These are phyloP conservation scores for Chondrilla cf. caribensis DNA, from an alignment of 37 sponge, comb jelly and placozoan species.

Conservation along the genomic window DNA sequence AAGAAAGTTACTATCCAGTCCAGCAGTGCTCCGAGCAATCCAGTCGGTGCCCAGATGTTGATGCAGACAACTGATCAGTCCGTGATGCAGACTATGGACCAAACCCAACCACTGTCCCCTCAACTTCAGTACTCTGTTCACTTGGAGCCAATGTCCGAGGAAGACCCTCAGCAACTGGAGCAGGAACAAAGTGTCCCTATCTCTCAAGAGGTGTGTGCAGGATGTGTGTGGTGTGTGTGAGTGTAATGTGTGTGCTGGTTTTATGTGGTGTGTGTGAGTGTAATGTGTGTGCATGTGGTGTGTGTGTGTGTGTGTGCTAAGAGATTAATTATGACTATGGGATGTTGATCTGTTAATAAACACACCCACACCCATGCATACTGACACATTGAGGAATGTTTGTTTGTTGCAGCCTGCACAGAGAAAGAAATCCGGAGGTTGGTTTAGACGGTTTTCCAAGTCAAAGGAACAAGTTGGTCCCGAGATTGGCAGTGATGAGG, in stretches of 20 bases:
- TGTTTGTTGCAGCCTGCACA: background rate
- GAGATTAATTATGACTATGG: no score
- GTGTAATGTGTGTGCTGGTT: no score
- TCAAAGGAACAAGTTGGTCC: background rate
- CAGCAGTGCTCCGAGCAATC: background rate
- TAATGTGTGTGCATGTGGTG: no score
- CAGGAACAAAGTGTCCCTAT: background rate
- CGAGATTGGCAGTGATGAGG: no score
- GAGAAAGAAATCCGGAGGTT: background rate
- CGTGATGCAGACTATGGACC: background rate
- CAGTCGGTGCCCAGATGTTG: constrained; percentile 10
- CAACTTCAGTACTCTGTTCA: background rate
- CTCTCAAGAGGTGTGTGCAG: no score
- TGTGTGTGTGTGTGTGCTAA: no score
- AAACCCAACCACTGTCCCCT: background rate
- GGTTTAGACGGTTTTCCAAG: constrained; percentile 2
- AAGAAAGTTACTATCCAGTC: constrained; percentile 6
- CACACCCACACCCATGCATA: no score
- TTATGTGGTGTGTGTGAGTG: no score
- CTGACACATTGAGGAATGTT: background rate
- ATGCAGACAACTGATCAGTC: background rate
- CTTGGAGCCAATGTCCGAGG: background rate
- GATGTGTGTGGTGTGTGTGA: no score
- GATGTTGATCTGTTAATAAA: no score
- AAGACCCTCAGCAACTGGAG: background rate